These are phyloP conservation scores for Imbricaverruca yamaguchii DNA, from an alignment of 2,888 invertebrate genomes.

Conservation along the genomic window DNA sequence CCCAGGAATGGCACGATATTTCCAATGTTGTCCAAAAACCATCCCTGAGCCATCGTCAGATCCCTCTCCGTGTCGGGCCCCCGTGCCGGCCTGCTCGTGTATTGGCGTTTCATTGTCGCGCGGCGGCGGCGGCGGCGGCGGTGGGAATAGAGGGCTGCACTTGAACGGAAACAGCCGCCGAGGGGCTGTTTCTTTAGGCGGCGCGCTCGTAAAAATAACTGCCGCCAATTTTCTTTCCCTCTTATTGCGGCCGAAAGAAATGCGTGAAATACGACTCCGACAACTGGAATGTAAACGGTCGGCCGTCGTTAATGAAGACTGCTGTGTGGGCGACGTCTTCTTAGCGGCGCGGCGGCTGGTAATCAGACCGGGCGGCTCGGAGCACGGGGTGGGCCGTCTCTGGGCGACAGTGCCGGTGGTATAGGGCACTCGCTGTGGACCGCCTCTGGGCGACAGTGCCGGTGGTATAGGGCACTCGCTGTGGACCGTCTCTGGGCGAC, in stretches of 20 bases:
- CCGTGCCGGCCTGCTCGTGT: not conserved
- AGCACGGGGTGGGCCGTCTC: too few relatives aligned
- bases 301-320: not conserved
- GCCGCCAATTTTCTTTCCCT: slow-evolving; percentile 18
- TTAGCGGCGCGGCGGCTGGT: not conserved
- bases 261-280: slow-evolving; percentile 1
- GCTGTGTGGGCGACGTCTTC: not conserved
- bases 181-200: not conserved
- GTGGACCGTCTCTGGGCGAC: too few relatives aligned
- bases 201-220: slow-evolving; percentile 15
- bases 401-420: too few relatives aligned
- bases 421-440: too few relatives aligned
- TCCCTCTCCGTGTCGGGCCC: not conserved
- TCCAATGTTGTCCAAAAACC: not conserved
- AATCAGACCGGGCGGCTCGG: not conserved
- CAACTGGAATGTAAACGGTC: not conserved
- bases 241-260: slow-evolving; percentile 13
- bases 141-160: not conserved
- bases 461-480: too few relatives aligned
- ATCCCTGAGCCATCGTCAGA: not conserved
- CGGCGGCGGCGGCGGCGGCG: not conserved
- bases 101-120: not conserved
- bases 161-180: not conserved
- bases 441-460: too few relatives aligned
- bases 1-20: not conserved